phyloP scores from a whole-genome alignment of 1,140 invertebrate genomes.

The Nautilus pompilius region DNA sequence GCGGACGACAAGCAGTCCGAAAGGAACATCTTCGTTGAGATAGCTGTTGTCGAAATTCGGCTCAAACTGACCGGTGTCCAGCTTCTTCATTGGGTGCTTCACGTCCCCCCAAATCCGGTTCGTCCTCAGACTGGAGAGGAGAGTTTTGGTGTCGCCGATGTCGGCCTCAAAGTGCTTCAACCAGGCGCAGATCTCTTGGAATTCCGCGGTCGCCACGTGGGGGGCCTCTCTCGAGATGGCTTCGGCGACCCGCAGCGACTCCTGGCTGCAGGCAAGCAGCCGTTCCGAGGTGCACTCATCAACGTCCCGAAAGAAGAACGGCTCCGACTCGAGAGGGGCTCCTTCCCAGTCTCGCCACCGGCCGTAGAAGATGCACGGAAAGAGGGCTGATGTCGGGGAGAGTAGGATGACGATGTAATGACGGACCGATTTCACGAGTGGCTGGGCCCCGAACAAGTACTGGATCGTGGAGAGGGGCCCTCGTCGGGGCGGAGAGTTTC shows the following conservation, averaged over 20 bases:
- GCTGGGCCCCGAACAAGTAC: slow-evolving; percentile 22
- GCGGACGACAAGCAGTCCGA: slow-evolving; percentile 33
- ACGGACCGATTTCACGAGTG: slow-evolving; percentile 9
- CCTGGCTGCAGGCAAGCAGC: slow-evolving; percentile 20
- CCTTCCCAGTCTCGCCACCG: slow-evolving; percentile 26
- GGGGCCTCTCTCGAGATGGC: slow-evolving; percentile 15
- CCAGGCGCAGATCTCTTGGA: slow-evolving; percentile 35
- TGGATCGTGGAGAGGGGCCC: slow-evolving; percentile 20
- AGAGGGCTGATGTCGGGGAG: slow-evolving; percentile 21
- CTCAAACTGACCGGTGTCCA: slow-evolving; percentile 16
- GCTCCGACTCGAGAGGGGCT: slow-evolving; percentile 14
- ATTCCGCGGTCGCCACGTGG: slow-evolving; percentile 22
- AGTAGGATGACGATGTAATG: slow-evolving; percentile 28
- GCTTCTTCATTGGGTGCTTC: slow-evolving; percentile 32
- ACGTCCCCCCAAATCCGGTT: slow-evolving; percentile 31
- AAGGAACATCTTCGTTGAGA: slow-evolving; percentile 36
- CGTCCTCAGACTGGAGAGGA: slow-evolving; percentile 29
- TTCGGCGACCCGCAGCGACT: slow-evolving; percentile 20
- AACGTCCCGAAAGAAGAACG: slow-evolving; percentile 31
- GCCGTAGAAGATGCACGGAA: slow-evolving; percentile 31
- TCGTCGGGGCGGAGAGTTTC: slow-evolving; percentile 13
- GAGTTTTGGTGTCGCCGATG: slow-evolving; percentile 22
- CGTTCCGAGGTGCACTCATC: slow-evolving; percentile 21
- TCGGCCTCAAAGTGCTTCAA: slow-evolving; percentile 24
- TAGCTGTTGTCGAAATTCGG: slow-evolving; percentile 32